Evolutionary conservation across 2,113 vertebrate species (phyloP), one percentile per base, ranked within the genome.

Genomic region (Stictonetta naevosa): DNA sequence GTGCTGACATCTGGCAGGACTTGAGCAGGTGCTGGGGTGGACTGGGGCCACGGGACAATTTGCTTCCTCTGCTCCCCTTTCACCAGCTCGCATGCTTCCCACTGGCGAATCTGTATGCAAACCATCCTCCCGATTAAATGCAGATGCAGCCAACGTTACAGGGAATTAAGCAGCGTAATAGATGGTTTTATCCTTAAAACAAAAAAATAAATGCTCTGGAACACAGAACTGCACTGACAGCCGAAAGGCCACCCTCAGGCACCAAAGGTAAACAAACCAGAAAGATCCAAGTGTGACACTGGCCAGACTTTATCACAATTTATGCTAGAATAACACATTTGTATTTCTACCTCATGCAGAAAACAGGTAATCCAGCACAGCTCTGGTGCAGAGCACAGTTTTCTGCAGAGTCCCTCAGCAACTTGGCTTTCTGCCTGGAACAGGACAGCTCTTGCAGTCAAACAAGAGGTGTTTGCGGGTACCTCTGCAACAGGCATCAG

Each of bases 61-160:
- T 0, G 28, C 34, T 86, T 86, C 58, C 56, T 76, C 68, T 1
- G 0, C 48, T 46, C 31, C 9, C 29, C 28, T 63, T 68, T 69
- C 29, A 44, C 40, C 2, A 1, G 66, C 34, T 64, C 42, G 26
- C 34, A n/a, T 0, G 0, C n/a, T 88, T 83, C 55, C 34, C 31
- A 58, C 44, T 58, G 81, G 62, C 1, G 62, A 93, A 90, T 55
- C 46, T 46, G 19, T 36, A 26, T 76, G 48, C 58, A 85, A 72
- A 94, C 26, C 18, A 2, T 23, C 22, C 26, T 79, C 26, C 66
- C 40, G 59, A 38, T 85, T 76, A 93, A 91, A 79, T 28, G 66
- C 62, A 91, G 84, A 84, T 63, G 33, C 84, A 91, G 66, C 10
- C 46, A 42, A 55, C 0, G 5, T 85, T 52, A 79, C 29, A 87